Conservation (phyloP, 1,140 invertebrate species). For the Camponotus floridanus region DNA sequence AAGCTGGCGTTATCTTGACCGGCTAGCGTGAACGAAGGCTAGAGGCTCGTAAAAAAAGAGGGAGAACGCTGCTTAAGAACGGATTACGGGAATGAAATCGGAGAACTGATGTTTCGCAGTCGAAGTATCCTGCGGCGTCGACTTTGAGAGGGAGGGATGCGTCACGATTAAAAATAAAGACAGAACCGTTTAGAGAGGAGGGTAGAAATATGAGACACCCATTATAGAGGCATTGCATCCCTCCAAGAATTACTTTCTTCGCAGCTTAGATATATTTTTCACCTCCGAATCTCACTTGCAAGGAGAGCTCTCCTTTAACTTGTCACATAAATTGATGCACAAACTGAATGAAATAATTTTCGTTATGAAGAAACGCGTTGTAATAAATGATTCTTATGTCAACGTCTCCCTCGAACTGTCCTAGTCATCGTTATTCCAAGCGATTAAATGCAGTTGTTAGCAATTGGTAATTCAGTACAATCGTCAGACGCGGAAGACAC, state of each 20-base stretch:
- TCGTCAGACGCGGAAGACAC: constrained; percentile 49
- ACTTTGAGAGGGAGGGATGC: constrained; percentile 14
- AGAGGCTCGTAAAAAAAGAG: constrained; percentile 84
- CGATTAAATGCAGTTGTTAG: constrained; percentile 77
- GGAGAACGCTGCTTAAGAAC: constrained; percentile 83
- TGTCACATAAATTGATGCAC: not conserved
- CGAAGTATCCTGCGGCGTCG: constrained; percentile 35
- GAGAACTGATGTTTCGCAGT: constrained; percentile 73
- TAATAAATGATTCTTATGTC: constrained; percentile 62
- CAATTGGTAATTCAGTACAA: constrained; percentile 78
- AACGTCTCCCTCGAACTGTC: constrained; percentile 35
- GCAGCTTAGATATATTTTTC: not conserved
- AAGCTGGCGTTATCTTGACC: constrained; percentile 83
- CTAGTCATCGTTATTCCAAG: constrained; percentile 74
- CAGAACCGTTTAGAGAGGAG: not conserved
- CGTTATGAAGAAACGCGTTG: constrained; percentile 10
- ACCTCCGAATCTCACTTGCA: not conserved
- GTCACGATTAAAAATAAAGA: constrained; percentile 47
- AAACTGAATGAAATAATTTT: not conserved
- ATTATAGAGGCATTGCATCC: not conserved
- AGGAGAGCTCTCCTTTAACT: not conserved
- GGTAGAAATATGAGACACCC: constrained; percentile 10
- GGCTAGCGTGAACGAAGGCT: constrained; percentile 82
- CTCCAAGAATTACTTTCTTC: not conserved
- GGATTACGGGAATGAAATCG: constrained; percentile 85